Evolutionary conservation across 2,888 invertebrate genomes (phyloP), one percentile per base, ranked within the genome.

Genomic region (Endotricha flammealis): DNA sequence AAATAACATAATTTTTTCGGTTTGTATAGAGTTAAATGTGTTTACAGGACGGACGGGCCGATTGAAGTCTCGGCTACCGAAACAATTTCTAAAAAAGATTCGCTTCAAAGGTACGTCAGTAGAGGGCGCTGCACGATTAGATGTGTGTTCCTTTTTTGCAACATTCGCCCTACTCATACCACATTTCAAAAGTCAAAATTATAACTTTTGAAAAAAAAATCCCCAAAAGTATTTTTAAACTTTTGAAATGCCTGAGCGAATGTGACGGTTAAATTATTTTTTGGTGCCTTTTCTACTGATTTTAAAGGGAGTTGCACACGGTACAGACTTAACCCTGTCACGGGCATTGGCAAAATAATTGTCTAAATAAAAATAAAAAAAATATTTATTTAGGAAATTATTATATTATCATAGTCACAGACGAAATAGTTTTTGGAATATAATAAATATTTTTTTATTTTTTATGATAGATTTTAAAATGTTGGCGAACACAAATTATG

Each of bases 31-130:
- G 40, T 12, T 12, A 36, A 40, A 31, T 58, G 44, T 60, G 53
- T 64, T 80, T 78, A 46, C 83, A 83, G 83, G 83, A 44, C 74
- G 80, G 23, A 47, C 64, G 50, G 75, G 72, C 50, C 73, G 76
- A 36, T 66, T 59, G 57, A 83, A 81, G 66, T 57, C 80, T 49
- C 77, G 74, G 28, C 64, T 66, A 36, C 57, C 76, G 48, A 85
- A 82, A 66, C 66, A 66, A 63, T 78, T 74, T 50, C 57, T 81
- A 59, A 85, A 85, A 82, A 85, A 83, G 71, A 71, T 72, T 44
- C 77, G 78, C 36, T 70, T 63, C 62, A 83, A 79, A 85, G 83
- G 83, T 85, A 83, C 54, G 83, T 77, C 62, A 45, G 69, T 78
- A 81, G 81, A 54, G 64, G 76, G 73, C 57, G 60, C 62, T 64